Base-by-base conservation (phyloP, 2,888 invertebrate species). In the Mesorhabditis belari region DNA sequence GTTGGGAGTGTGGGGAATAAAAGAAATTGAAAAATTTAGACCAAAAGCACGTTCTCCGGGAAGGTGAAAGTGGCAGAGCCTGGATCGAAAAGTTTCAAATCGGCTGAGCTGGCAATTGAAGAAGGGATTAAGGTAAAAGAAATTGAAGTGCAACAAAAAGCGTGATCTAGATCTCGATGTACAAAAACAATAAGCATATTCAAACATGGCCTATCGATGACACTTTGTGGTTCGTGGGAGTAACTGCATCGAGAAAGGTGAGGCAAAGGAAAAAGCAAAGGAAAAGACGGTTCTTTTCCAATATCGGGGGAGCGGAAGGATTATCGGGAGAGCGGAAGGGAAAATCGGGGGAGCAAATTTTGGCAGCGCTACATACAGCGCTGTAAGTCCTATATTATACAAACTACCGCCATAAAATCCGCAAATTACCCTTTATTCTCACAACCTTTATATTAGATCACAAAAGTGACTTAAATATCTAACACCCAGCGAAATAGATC, bases 41-140 rank as follows among this genome's bases (percentile, higher is more conserved):
- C 3, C 21, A 19, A 61, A 49, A 60, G 63, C 49, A 63, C 70
- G 6, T 77, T 75, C 58, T 73, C 74, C 2, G 74, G 76, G 3
- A 75, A 77, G 49, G 67, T 80, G 23, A 73, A 75, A 55, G 60
- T 77, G 12, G 76, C 79, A 3, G 77, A 80, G 52, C 73, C 73
- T 17, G 76, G 73, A 4, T 75, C 77, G 29, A 73, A 73, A 61
- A 69, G 66, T 23, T 80, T 78, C 70, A 76, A 77, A 53, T 63
- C 76, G 4, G 70, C 65, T 54, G 74, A 77, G n/a, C 57, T 76
- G 26, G 70, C 71, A 54, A 65, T 79, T 49, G 77, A 79, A 35
- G 62, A 57, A 24, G 50, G 62, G 28, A 23, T 27, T 17, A 55
- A 57, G 56, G 51, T 60, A 26, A 17, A 9, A n/a, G n/a, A 17